phyloP scores from a whole-genome alignment of 64 coral and sea anemone species.

The Stylophora pistillata region DNA sequence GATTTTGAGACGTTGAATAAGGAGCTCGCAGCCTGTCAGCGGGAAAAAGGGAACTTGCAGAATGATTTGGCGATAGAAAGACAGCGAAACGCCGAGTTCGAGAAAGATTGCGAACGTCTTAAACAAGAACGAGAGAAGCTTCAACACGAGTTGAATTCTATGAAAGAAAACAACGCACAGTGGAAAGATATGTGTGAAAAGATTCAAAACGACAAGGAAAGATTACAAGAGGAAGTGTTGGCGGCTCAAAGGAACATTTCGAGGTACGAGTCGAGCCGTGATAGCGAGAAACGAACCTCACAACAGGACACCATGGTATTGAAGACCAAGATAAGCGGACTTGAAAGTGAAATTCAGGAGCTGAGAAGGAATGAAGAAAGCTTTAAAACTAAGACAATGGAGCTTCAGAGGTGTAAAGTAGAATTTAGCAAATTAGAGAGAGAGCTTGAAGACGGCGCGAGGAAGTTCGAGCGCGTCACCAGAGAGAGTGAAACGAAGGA shows the following conservation, averaged over 20 bases:
- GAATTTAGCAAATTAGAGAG: constrained; percentile 47
- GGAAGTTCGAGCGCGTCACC: constrained; percentile 49
- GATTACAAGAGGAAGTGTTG: constrained; percentile 77
- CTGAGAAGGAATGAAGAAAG: constrained; percentile 49
- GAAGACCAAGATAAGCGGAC: constrained; percentile 55
- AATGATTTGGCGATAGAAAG: constrained; percentile 42
- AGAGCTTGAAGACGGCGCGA: constrained; percentile 57
- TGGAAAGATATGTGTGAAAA: constrained; percentile 98
- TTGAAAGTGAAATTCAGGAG: constrained; percentile 63
- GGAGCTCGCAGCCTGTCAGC: constrained; percentile 58
- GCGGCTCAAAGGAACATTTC: constrained; percentile 61
- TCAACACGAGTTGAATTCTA: constrained; percentile 64
- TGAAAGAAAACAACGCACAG: constrained; percentile 87
- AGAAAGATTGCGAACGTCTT: constrained; percentile 45
- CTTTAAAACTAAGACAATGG: constrained; percentile 42
- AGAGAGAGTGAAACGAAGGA: constrained; percentile 62
- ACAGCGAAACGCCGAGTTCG: constrained; percentile 38
- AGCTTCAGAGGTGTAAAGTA: constrained; percentile 40
- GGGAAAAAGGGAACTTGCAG: constrained; percentile 55
- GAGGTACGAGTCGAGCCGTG: constrained; percentile 49
- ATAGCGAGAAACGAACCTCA: constrained; percentile 57
- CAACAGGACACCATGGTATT: constrained; percentile 42
- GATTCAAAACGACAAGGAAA: constrained; percentile 89
- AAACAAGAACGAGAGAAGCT: constrained; percentile 77
- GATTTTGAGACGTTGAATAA: constrained; percentile 70